Evolutionary conservation across 2,888 invertebrate species (phyloP).

Genomic region (Drosophila hamatofila): DNA sequence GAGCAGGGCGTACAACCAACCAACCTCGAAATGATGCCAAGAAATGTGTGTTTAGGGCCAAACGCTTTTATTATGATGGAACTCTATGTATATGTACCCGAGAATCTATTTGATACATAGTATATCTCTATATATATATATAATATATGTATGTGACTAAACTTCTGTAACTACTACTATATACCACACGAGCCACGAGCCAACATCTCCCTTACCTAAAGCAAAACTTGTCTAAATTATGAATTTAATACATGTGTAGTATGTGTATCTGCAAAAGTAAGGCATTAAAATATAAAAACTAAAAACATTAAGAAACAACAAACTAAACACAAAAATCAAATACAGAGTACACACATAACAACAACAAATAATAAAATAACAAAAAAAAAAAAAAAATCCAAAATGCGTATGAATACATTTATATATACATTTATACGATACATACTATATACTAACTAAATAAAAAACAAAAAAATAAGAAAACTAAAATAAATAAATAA

Average conservation of each 20-base stretch:
- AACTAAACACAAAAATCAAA: slow-evolving; percentile 20
- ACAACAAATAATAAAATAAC: neutral
- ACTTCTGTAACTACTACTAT: slow-evolving; percentile 15
- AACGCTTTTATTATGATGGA: slow-evolving; percentile 34
- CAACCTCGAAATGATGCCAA: slow-evolving; percentile 31
- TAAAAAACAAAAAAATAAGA: slow-evolving; percentile 38
- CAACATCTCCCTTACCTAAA: slow-evolving; percentile 15
- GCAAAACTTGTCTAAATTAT: slow-evolving; percentile 22
- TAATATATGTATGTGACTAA: slow-evolving; percentile 9
- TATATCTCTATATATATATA: neutral
- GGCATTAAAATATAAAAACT: slow-evolving; percentile 1
- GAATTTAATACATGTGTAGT: slow-evolving; percentile 35
- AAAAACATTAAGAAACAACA: slow-evolving; percentile 7
- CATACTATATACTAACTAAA: slow-evolving; percentile 40
- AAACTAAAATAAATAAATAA: slow-evolving; percentile 52
- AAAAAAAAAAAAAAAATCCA: slow-evolving; percentile 6
- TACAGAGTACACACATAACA: slow-evolving; percentile 15
- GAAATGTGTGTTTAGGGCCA: slow-evolving; percentile 31
- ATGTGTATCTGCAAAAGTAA: slow-evolving; percentile 18
- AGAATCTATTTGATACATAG: slow-evolving; percentile 2
- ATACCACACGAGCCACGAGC: slow-evolving; percentile 35
- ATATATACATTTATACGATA: slow-evolving; percentile 43
- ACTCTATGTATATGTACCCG: slow-evolving; percentile 4
- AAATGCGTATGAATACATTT: slow-evolving; percentile 38
- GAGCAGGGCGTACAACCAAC: neutral